Base-by-base conservation (phyloP, 2,888 invertebrate species). In the Pocota personata region DNA sequence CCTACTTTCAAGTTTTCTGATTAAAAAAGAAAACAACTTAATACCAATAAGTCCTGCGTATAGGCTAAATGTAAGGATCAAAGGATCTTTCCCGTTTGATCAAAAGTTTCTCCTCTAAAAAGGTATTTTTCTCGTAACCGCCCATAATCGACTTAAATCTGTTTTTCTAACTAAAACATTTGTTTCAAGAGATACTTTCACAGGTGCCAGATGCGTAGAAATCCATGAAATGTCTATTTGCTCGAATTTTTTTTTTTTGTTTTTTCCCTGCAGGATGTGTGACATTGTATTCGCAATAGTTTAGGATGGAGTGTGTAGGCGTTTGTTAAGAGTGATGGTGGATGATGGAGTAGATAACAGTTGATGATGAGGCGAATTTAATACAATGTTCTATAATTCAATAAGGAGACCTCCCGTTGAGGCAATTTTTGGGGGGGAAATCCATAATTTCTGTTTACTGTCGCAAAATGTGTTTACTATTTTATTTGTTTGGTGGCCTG, bases 201-300 rank as follows among this genome's bases (percentile, higher is more conserved):
- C 24, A 19, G 64, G 12, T 64, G 64, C 19, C 2, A 48, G 50
- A 48, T 64, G 64, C 48, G 64, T 64, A 50, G 7, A 24, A 67
- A 67, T 67, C 3, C 16, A 21, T 50, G 35, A 66, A 24, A 66
- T 24, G 50, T 37, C 8, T 32, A 46, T 46, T 40, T n/a, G n/a
- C 8, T 3, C 14, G 12, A 3, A n/a, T 12, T 21, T 93, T 93
- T 4, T 91, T 90, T 57, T 92, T 95, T 16, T 95, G 94, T 90
- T 90, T 95, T 46, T 95, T 5, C 8, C 40, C 40, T n/a, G 1
- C 40, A 40, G 40, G 40, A 40, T 40, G 6, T 40, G 40, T 14
- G n/a, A n/a, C 37, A 10, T 27, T 2, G 24, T n/a, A n/a, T n/a
- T n/a, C n/a, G 27, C 46, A 12, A 30, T 43, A 64, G 16, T 40